phyloP scores from a whole-genome alignment of 2,797 vertebrate species.

The Monodelphis domestica region DNA sequence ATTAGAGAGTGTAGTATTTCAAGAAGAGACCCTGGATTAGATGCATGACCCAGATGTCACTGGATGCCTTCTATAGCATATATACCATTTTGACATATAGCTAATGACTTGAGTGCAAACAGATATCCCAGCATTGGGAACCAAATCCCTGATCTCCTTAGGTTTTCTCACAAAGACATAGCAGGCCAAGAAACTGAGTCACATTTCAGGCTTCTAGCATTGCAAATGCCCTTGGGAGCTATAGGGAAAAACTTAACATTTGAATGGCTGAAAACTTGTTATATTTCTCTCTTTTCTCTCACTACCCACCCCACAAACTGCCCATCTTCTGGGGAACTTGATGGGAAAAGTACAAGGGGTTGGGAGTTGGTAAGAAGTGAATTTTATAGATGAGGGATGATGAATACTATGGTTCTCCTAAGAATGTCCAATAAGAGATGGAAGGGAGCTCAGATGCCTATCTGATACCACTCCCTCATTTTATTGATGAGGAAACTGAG shows the following conservation, averaged over 20 bases:
- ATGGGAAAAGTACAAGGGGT: not conserved
- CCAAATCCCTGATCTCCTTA: not conserved
- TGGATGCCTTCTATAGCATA: not conserved
- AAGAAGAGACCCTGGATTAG: not conserved
- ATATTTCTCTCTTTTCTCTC: not conserved
- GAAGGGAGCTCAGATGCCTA: not conserved
- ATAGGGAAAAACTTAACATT: not conserved
- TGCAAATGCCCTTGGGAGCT: not conserved
- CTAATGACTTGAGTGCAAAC: not conserved
- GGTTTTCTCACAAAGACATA: not conserved
- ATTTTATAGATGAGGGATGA: not conserved
- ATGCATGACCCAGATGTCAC: not conserved
- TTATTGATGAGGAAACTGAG: not conserved
- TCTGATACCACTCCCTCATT: not conserved
- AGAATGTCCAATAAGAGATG: not conserved
- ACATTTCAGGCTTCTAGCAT: not conserved
- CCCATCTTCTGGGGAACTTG: not conserved
- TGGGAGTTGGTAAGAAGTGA: not conserved
- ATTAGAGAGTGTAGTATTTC: not conserved
- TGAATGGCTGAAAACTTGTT: not conserved
- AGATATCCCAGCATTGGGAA: not conserved
- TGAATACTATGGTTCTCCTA: not conserved
- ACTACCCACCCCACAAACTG: not conserved
- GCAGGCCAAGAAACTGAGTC: not conserved
- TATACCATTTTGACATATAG: not conserved